Base-by-base conservation (phyloP, 2,113 vertebrate species). In the Trematomus loennbergii region DNA sequence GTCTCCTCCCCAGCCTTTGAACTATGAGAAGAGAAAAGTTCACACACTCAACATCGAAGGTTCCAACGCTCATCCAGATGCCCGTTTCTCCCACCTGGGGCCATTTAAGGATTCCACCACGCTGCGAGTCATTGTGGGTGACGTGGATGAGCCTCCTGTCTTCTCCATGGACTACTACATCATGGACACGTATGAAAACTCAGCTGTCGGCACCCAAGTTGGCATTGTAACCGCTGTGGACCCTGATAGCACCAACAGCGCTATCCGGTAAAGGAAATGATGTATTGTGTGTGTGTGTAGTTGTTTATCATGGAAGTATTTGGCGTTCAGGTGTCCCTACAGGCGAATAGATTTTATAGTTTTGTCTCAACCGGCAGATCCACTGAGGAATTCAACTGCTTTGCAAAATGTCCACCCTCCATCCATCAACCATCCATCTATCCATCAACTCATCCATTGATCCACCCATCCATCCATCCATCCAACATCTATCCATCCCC, bases 11-110 rank as follows among this genome's bases (percentile, higher is more conserved):
- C 93, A 98, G 97, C 95, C 95, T 3, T 93, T 98, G 81, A 97
- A 98, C 89, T 98, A 97, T 69, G 97, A 98, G 88, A 98, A 97
- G 90, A 97, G 96, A 92, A 97, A 97, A 79, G 95, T 95, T 0
- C 97, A 98, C 61, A 96, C 94, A 0, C 95, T 98, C 61, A 97
- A 95, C 90, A 97, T 98, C 54, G 96, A 97, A 92, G 97, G 95
- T 73, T 94, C 94, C 67, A 98, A 98, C 78, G 95, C 96, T 58
- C 96, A 97, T 54, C 87, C 95, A 64, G 97, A 98, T 82, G 93
- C 96, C 64, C 96, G 95, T 17, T 98, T 97, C 91, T 97, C 95
- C 0, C 96, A 97, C 85, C 87, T 98, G 93, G 97, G 97, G 33
- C 96, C 97, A 0, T 98, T 98, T 88, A 97, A 96, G 88, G 97